phyloP scores from a whole-genome alignment of 2,113 vertebrate species.

The Oryzias melastigma region DNA sequence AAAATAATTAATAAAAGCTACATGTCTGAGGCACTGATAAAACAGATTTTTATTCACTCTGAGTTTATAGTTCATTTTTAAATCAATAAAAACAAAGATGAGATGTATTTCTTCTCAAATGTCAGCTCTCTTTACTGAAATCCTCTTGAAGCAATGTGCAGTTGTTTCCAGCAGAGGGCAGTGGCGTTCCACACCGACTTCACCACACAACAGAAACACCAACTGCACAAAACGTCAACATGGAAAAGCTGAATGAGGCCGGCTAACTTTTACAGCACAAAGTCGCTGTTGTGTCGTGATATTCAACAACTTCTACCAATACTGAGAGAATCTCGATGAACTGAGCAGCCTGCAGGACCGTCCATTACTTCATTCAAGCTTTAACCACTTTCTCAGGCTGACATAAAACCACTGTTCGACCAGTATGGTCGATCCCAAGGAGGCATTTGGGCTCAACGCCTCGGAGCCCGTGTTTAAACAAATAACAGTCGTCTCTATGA shows the following conservation, averaged over 20 bases:
- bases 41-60: no score
- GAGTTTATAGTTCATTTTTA: no score
- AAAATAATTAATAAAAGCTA: no score
- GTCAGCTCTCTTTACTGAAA: neutral
- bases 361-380: conserved; percentile 52
- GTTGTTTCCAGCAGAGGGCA: conserved; percentile 61
- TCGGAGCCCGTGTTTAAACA: conserved; percentile 50
- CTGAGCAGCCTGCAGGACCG: conserved; percentile 3
- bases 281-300: conserved; percentile 29
- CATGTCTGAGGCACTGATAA: no score
- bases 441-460: conserved; percentile 26
- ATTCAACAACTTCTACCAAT: conserved; percentile 32
- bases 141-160: neutral
- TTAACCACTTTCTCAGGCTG: conserved; percentile 46
- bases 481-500: conserved; percentile 39
- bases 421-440: conserved; percentile 23
- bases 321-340: conserved; percentile 44
- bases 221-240: conserved; percentile 2
- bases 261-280: conserved; percentile 42
- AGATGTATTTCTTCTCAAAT: neutral
- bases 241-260: conserved; percentile 32
- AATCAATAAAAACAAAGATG: no score
- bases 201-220: neutral
- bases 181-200: conserved; percentile 16
- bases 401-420: conserved; percentile 48